Evolutionary conservation across 2,797 vertebrate genomes (phyloP), one percentile per base, ranked within the genome.

Genomic region (Rallus crepitans): DNA sequence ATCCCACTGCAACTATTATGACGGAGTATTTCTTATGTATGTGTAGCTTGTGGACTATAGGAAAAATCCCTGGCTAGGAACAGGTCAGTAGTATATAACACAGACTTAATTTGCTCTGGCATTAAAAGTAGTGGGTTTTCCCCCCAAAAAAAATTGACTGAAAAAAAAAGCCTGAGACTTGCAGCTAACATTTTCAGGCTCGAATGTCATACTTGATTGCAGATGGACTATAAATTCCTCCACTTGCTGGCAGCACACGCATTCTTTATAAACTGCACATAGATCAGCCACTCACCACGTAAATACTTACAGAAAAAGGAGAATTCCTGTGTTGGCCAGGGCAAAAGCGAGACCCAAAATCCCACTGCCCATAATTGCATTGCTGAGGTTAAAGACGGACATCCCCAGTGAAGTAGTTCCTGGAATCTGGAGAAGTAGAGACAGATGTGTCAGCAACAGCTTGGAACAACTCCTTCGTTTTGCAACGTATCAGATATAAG

Each of bases 291-390:
- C 40, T 66, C 68, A 85, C 37, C 35, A 53, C 8, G 2, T 21
- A 27, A 91, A 90, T 95, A 98, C 98, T 98, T 97, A 98, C 98
- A 98, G 87, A 93, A 98, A 98, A 66, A 98, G 97, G 11, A 98
- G 81, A 87, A 98, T 98, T 94, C 98, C 98, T 0, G 98, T 98
- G 94, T 98, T 98, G 72, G 98, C 98, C 96, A 98, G 94, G 39
- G 98, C 98, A 89, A 97, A 98, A 73, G 98, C 98, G 1, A 98
- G 98, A 72, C 98, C 98, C 87, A 98, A 95, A 95, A 98, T 98
- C 56, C 98, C 98, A 94, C 98, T 98, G 92, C 98, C 98, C 98
- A 98, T 98, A 71, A 98, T 98, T 5, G 98, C 98, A 60, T 98
- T 98, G 97, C 98, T 98, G 72, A 98, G 97, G 92, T 98, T 98